phyloP scores from a whole-genome alignment of 2,113 vertebrate species.

The Sylvia atricapilla region DNA sequence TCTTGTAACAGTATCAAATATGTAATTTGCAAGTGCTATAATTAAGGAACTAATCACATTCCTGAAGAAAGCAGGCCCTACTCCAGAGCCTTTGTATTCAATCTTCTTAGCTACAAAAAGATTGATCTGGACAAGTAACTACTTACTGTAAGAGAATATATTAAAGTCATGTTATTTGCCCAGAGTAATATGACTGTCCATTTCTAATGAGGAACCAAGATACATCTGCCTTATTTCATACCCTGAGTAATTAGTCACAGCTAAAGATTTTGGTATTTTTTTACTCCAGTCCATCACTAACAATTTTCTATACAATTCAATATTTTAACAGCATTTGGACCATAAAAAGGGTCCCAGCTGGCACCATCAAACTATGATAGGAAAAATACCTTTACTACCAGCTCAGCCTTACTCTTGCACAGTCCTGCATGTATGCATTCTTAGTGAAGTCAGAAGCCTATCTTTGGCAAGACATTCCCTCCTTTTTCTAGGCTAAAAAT shows the following conservation, averaged over 20 bases:
- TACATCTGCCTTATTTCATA: neutral
- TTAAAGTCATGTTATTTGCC: neutral
- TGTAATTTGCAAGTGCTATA: constrained; percentile 28
- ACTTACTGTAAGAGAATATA: neutral
- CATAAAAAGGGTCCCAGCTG: neutral
- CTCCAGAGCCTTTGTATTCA: neutral
- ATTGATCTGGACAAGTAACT: constrained; percentile 10
- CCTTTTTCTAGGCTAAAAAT: neutral
- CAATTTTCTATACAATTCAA: neutral
- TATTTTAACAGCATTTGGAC: neutral
- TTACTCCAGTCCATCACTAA: neutral
- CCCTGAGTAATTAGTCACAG: neutral
- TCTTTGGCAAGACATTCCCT: neutral
- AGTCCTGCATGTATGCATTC: neutral
- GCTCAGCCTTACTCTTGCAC: neutral
- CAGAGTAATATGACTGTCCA: neutral
- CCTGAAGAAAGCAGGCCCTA: constrained; percentile 10
- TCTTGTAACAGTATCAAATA: constrained; percentile 8
- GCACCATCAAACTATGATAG: neutral
- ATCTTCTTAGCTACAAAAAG: neutral
- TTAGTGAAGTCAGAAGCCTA: neutral
- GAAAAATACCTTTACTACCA: neutral
- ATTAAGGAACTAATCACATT: constrained; percentile 56
- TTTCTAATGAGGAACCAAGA: neutral
- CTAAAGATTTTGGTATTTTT: neutral